Evolutionary conservation across 2,888 invertebrate genomes (phyloP), one percentile per base, ranked within the genome.

Genomic region (Phortica magna): DNA sequence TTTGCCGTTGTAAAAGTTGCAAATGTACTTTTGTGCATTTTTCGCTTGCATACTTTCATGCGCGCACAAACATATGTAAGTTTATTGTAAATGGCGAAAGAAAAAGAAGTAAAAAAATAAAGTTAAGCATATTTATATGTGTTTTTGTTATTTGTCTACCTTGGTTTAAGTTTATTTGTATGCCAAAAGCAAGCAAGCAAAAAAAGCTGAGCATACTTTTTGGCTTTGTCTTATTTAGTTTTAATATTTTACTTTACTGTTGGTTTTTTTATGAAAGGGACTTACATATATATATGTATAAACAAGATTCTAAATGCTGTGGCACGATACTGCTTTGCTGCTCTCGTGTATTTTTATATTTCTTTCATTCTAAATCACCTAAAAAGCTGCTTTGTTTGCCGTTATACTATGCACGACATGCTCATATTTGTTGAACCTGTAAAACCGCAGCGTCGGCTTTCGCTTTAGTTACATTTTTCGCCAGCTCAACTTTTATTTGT

Each of bases 151-250:
- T 19, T 22, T 5, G 17, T 61, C 7, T 22, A 19, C 7, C 61
- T 9, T 61, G 22, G 48, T 14, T 48, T 48, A 48, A 48, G 48
- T 48, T 9, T 48, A 48, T 48, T 48, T 65, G 5, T 39, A 12
- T 65, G 10, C 12, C 22, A 48, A 53, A 12, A 22, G 53, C 70
- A 53, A n/a, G 10, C n/a, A 41, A 41, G n/a, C 17, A 61, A 12
- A 64, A 31, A 70, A 70, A 22, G 17, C 19, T 12, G 31, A 53
- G 70, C 70, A 70, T 71, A 53, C 53, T 53, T 71, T 71, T 39
- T 14, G 70, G 70, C 70, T 71, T 71, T 55, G 53, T 65, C 55
- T 55, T 71, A 71, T 71, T 68, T 68, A 19, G 22, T 48, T 68
- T 68, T 39, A n/a, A n/a, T 71, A 71, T 48, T 53, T 70, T 61